Percentiles rank a stretch among this genome's conserved stretches.
phyloP scores from a whole-genome alignment of 2,888 invertebrate genomes.

The Cheiracanthium punctorium region DNA sequence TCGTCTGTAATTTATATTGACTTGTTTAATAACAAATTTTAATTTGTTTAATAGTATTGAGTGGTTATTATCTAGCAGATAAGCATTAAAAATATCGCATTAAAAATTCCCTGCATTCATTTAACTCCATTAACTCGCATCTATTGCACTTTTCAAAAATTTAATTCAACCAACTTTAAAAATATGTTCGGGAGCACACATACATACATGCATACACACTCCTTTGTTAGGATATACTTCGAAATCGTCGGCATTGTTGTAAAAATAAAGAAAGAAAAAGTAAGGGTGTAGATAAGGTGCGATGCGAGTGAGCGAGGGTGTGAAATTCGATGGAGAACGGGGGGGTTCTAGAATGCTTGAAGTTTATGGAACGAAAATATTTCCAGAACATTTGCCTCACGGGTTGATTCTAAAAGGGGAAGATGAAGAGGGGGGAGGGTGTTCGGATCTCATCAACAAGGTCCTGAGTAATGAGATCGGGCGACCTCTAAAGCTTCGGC shows the following conservation, averaged over 20 bases:
- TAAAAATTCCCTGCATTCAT: no score
- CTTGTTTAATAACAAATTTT: no score
- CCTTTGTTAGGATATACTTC: neutral
- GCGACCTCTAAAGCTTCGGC: slow-evolving; percentile 9
- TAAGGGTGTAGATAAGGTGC: neutral
- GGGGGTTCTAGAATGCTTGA: slow-evolving; percentile 7
- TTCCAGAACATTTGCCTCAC: slow-evolving; percentile 49
- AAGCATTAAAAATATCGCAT: no score
- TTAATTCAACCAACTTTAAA: neutral
- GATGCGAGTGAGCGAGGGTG: neutral
- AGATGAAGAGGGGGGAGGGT: slow-evolving; percentile 6
- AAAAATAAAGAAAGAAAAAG: neutral
- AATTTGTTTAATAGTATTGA: no score
- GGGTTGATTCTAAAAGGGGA: no score
- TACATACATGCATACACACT: neutral
- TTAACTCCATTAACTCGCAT: neutral
- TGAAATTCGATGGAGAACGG: neutral
- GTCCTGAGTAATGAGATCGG: slow-evolving; percentile 45
- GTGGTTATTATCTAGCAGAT: no score
- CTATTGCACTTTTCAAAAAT: neutral
- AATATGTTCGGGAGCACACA: neutral
- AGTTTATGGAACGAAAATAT: slow-evolving; percentile 55
- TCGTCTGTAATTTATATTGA: no score
- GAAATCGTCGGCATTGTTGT: neutral
- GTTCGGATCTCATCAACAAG: slow-evolving; percentile 42